Evolutionary conservation across 2,797 vertebrate species (phyloP).

Genomic region (Gila robusta): DNA sequence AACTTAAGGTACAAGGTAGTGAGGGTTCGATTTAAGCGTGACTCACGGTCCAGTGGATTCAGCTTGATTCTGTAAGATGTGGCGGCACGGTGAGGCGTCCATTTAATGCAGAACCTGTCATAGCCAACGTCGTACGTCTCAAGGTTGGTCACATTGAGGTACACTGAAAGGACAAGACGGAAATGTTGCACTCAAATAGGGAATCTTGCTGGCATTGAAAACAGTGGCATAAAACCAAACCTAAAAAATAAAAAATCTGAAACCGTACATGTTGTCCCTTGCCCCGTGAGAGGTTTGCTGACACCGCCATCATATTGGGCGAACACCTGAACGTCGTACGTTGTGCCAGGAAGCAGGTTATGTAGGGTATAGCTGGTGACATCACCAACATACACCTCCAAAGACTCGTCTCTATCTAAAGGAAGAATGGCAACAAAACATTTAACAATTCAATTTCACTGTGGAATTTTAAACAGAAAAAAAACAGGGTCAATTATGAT

Average conservation of each 20-base stretch:
- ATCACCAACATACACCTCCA: conserved; percentile 94
- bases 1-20: neutral
- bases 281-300: conserved; percentile 85
- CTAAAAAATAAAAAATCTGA: neutral
- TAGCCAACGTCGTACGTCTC: conserved; percentile 87
- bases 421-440: neutral
- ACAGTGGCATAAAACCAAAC: conserved; percentile 75
- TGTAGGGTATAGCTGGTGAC: conserved; percentile 90
- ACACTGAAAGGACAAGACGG: conserved; percentile 78
- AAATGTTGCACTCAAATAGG: neutral
- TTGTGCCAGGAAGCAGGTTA: conserved; percentile 92
- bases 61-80: conserved; percentile 94
- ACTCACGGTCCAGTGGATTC: conserved; percentile 87
- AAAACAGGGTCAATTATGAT: neutral
- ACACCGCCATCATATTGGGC: conserved; percentile 90
- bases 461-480: neutral
- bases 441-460: neutral
- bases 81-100: conserved; percentile 90
- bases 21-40: neutral
- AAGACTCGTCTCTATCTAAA: conserved; percentile 80
- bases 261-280: conserved; percentile 92
- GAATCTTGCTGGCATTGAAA: neutral
- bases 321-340: conserved; percentile 90
- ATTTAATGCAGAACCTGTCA: conserved; percentile 91
- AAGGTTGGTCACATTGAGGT: conserved; percentile 92